phyloP scores from a whole-genome alignment of 2,888 invertebrate species.

The Encarsia formosa region DNA sequence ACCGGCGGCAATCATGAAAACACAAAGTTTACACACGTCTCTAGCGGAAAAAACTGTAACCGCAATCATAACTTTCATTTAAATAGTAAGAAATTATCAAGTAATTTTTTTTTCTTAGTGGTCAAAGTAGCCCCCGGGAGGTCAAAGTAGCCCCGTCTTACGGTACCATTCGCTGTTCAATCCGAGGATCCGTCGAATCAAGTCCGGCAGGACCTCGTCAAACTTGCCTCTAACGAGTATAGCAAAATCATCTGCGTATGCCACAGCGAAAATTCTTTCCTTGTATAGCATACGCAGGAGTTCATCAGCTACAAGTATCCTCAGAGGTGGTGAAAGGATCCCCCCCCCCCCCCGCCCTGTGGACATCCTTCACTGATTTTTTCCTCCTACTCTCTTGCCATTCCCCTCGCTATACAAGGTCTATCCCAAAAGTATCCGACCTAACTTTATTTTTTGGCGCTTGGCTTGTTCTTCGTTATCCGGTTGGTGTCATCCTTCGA shows the following conservation, averaged over 20 bases:
- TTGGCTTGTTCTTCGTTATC: neutral
- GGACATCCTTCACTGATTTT: neutral
- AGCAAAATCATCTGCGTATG: neutral
- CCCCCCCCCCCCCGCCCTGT: neutral
- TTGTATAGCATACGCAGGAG: neutral
- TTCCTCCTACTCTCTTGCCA: no score
- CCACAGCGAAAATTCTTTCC: neutral
- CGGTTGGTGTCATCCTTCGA: neutral
- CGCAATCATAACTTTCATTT: no score
- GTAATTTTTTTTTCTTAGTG: no score
- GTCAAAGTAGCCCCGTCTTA: no score
- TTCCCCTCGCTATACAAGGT: no score
- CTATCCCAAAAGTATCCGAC: no score
- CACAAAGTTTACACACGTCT: neutral
- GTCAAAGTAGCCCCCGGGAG: no score
- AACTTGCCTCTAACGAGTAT: neutral
- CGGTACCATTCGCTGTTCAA: neutral
- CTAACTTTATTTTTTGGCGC: neutral
- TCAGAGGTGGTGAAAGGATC: neutral
- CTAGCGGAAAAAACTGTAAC: no score
- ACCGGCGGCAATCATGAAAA: no score
- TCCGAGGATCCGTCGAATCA: neutral
- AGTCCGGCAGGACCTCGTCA: neutral
- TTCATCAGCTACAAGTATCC: neutral
- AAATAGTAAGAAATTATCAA: no score